phyloP scores from a whole-genome alignment of 2,888 invertebrate genomes.

The Brassicogethes aeneus region DNA sequence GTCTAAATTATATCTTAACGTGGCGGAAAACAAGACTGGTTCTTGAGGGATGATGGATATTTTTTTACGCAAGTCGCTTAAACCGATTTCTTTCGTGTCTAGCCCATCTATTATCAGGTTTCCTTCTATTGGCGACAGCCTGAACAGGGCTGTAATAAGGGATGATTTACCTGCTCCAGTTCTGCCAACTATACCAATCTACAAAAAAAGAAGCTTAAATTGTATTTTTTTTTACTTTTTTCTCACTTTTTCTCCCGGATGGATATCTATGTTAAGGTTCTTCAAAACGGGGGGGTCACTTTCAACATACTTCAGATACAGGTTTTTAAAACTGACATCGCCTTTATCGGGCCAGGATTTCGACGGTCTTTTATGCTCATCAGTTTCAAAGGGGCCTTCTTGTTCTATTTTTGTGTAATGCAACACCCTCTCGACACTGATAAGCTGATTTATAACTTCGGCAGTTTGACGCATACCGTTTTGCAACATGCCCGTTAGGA shows the following conservation, averaged over 20 bases:
- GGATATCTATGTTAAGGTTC: constrained; percentile 51
- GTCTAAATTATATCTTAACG: constrained; percentile 73
- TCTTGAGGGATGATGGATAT: constrained; percentile 91
- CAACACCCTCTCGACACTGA: constrained; percentile 66
- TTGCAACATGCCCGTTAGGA: constrained; percentile 68
- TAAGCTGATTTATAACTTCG: constrained; percentile 62
- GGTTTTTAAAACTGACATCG: constrained; percentile 48
- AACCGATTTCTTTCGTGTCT: constrained; percentile 58
- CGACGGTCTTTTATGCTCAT: background rate
- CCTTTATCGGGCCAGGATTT: constrained; percentile 53
- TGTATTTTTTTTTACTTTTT: background rate
- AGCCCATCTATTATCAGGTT: constrained; percentile 65
- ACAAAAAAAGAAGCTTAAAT: too few species aligned
- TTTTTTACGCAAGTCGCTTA: constrained; percentile 66
- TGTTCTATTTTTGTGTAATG: constrained; percentile 65
- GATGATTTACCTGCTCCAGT: constrained; percentile 89
- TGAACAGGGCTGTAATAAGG: constrained; percentile 71
- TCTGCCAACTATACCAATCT: constrained; percentile 71
- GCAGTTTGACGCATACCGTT: constrained; percentile 69
- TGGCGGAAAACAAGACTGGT: constrained; percentile 74
- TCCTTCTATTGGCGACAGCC: constrained; percentile 69
- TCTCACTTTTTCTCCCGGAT: constrained; percentile 54
- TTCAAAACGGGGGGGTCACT: constrained; percentile 58
- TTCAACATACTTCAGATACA: constrained; percentile 55
- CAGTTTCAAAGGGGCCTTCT: constrained; percentile 40